Base-by-base conservation (phyloP, 2,888 invertebrate species). In the Agrotis clavis region DNA sequence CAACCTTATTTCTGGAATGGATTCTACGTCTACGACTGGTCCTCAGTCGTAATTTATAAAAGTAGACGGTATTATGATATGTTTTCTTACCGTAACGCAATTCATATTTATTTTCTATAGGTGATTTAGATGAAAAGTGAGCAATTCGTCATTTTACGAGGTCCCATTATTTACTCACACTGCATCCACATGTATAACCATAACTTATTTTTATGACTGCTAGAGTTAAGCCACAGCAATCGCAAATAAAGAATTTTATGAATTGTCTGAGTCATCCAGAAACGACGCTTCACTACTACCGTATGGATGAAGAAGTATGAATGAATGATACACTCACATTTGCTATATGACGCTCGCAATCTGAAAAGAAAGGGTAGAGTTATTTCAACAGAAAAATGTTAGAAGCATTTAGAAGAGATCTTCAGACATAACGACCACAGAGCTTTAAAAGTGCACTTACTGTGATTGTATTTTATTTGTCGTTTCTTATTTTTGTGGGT, bases 371-470 rank as follows among this genome's bases (percentile, higher is more conserved):
- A 82, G 78, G 70, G 71, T 78, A 81, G 80, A 66, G 74, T 81
- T 78, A 79, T 84, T 80, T 85, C 77, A 77, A 80, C 83, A 84
- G 85, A 87, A 84, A 86, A 88, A 88, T 87, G 82, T 85, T 82
- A 79, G 80, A 75, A 84, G 82, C 82, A 88, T 88, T 81, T 77
- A 81, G 86, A 89, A 69, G 86, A 89, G 81, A 85, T 88, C 82
- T 87, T 81, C 86, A 87, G 82, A 89, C 86, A 90, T 90, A 90
- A 86, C 82, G 67, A 86, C 86, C 86, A 83, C 84, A 78, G 77
- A 86, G 81, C 84, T 87, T 87, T 81, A 86, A 86, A 86, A 90
- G 89, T 90, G 92, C 92, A 92, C 92, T 92, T 88, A 89, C 87
- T 57, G 77, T 90, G 92, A 92, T 92, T 92, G 90, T 91, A 87